Conservation (phyloP, 2,888 invertebrate species). For the Caenorhabditis macrosperma region DNA sequence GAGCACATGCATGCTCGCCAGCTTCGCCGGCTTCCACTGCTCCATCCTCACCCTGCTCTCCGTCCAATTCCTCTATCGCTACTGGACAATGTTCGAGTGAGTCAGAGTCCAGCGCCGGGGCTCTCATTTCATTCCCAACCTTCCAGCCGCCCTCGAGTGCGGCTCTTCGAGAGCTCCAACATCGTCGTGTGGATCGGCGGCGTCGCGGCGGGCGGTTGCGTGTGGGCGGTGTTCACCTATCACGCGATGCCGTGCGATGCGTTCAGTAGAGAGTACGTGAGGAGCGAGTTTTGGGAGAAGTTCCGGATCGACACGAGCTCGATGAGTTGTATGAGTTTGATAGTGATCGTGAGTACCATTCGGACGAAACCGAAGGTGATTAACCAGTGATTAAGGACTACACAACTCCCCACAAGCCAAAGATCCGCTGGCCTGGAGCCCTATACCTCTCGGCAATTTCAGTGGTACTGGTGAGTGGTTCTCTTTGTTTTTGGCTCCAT, state of each 20-base stretch:
- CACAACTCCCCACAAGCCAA: neutral
- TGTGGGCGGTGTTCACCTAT: constrained; percentile 11
- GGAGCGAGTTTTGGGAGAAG: neutral
- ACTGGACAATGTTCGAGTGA: constrained; percentile 31
- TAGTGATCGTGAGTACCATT: neutral
- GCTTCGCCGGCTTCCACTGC: constrained; percentile 23
- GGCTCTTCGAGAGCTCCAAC: neutral
- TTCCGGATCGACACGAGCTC: neutral
- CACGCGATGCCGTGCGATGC: constrained; percentile 2
- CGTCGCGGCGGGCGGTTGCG: neutral
- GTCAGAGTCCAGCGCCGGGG: neutral
- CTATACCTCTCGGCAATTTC: neutral
- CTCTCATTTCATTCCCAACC: neutral
- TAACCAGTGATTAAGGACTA: neutral
- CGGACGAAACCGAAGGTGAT: neutral
- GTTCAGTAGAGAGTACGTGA: neutral
- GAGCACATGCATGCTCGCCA: constrained; percentile 1
- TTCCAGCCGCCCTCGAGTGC: constrained; percentile 8
- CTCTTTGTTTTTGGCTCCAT: neutral
- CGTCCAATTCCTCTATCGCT: constrained; percentile 24
- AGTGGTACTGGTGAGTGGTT: neutral
- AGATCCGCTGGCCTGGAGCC: neutral
- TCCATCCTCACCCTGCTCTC: constrained; percentile 19
- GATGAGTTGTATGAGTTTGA: constrained; percentile 19
- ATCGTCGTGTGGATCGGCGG: constrained; percentile 16